Percentiles rank a stretch among this genome's conserved stretches.
These are phyloP conservation scores for Heterocephalus glaber DNA, from an alignment of 2,113 vertebrate genomes.

Conservation along the genomic window DNA sequence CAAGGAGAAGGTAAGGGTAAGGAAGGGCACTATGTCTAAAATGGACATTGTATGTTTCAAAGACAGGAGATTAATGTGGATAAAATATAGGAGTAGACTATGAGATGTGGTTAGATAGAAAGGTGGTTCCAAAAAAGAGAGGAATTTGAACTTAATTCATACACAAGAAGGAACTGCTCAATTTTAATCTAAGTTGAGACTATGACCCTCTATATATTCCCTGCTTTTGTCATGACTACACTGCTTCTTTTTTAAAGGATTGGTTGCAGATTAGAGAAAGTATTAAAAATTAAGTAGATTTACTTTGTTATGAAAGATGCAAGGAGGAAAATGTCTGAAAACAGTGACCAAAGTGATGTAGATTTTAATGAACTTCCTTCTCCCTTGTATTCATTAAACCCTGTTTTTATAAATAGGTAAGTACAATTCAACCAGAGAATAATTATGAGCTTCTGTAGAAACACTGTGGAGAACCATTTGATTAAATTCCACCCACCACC, in stretches of 20 bases:
- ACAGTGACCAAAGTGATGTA: not conserved
- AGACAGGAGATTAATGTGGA: not conserved
- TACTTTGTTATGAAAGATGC: conserved; percentile 35
- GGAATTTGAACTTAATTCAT: not conserved
- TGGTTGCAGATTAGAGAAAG: not conserved
- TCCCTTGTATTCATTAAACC: not conserved
- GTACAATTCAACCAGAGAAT: conserved; percentile 1
- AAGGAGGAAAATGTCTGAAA: not conserved
- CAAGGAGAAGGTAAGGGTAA: not conserved
- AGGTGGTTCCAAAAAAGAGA: not conserved
- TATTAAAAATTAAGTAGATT: conserved; percentile 28
- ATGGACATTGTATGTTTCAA: not conserved
- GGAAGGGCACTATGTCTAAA: not conserved
- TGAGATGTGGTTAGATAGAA: not conserved
- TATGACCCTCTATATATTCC: not conserved
- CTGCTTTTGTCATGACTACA: not conserved
- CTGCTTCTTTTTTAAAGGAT: not conserved
- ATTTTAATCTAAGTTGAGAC: not conserved
- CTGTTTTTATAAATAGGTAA: conserved; percentile 47
- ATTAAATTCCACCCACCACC: conserved; percentile 3
- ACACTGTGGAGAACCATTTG: not conserved
- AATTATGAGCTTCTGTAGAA: conserved; percentile 43
- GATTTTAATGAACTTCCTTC: conserved; percentile 44
- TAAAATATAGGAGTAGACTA: not conserved
- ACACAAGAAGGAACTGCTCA: not conserved